Evolutionary conservation across 2,888 invertebrate genomes (phyloP), one percentile per base, ranked within the genome.

Genomic region (Melieria picta): DNA sequence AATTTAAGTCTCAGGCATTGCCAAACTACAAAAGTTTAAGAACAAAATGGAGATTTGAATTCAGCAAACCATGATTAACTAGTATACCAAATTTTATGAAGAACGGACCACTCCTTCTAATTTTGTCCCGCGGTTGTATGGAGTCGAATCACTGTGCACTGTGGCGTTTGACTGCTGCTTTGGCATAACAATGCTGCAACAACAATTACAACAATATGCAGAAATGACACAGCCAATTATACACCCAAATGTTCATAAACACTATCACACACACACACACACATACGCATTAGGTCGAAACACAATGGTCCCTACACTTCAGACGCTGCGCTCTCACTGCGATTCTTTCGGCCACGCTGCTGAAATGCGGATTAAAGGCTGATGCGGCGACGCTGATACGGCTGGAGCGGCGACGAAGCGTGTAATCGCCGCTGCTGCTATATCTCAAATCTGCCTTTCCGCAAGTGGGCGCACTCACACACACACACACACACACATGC

Each of bases 171-270:
- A 30, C 30, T 30, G 30, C 30, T 30, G 30, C 30, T 30, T 30
- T 30, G 30, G 30, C 30, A 2, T 30, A 30, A 30, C 30, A 30
- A 30, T 30, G 30, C 30, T 30, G 30, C 30, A 30, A 30, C 30
- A 30, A 30, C 30, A 30, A 30, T 30, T 30, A 30, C 30, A 30
- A 30, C 30, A 30, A 30, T 30, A 30, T 1, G 30, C 30, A 30
- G 30, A 67, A 68, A 72, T 81, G 81, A 82, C 80, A 80, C 77
- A 79, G 80, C 76, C 82, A 82, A 82, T 82, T 82, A 82, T 79
- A 79, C 78, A 76, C 58, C 75, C 70, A 67, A 72, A 73, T 70
- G 72, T 64, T 72, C 65, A 63, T 74, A 76, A 76, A 74, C 76
- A 70, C 70, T 11, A 45, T 9, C 65, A 57, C 11, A 5, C 7